These are phyloP conservation scores for Leptestheria dahalacensis DNA, from an alignment of 1,140 invertebrate genomes.

Conservation along the genomic window DNA sequence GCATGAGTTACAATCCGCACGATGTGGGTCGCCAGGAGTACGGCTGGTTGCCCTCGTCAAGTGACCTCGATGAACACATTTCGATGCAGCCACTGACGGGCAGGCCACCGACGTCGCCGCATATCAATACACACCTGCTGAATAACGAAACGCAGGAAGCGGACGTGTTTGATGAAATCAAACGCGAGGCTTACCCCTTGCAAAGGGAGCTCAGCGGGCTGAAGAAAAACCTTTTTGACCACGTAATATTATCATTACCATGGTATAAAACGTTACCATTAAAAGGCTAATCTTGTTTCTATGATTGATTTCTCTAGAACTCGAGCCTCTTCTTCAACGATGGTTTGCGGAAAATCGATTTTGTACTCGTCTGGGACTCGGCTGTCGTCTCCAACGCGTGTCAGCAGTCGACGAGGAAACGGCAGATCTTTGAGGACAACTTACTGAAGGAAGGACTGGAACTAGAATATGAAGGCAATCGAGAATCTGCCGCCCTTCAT, in stretches of 20 bases:
- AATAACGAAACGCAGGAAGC: neutral
- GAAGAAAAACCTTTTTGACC: constrained; percentile 3
- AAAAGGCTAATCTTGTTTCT: too few relatives aligned
- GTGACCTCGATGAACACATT: neutral
- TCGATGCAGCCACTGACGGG: neutral
- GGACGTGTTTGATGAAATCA: constrained; percentile 1
- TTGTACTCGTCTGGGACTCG: constrained; percentile 56
- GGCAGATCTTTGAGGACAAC: constrained; percentile 26
- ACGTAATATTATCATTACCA: neutral
- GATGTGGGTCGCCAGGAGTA: neutral
- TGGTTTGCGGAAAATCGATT: constrained; percentile 51
- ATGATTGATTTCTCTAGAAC: too few relatives aligned
- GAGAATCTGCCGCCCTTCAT: constrained; percentile 22
- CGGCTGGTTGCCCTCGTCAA: neutral
- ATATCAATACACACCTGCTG: neutral
- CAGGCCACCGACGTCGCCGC: neutral
- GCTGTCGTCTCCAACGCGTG: constrained; percentile 23
- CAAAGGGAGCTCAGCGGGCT: neutral
- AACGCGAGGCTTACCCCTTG: neutral
- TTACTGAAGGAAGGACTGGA: constrained; percentile 28
- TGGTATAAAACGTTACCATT: neutral
- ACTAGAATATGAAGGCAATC: constrained; percentile 25
- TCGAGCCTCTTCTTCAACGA: constrained; percentile 37
- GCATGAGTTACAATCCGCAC: neutral
- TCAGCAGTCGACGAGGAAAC: constrained; percentile 19